Base-by-base conservation (phyloP, 2,113 vertebrate species). In the Pseudois nayaur region DNA sequence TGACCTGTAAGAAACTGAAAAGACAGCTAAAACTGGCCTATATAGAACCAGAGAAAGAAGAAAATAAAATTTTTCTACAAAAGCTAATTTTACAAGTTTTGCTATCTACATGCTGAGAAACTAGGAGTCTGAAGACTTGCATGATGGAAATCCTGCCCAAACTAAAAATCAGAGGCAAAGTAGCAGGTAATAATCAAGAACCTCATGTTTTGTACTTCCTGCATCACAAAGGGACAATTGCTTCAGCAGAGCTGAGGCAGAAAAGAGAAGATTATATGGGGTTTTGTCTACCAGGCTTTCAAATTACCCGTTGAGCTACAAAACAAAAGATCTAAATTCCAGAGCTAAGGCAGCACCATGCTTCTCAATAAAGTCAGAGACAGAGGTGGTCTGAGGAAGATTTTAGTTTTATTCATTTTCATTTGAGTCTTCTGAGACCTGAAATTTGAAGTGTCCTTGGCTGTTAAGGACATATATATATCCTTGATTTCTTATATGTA, bases 261-360 rank as follows among this genome's bases (percentile, higher is more conserved):
- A 95, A 87, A 85, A 81, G 29, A 93, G 81, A 92, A 93, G 87
- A 94, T 97, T 95, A 91, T 82, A 89, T 50, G 64, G 52, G 45
- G 15, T 83, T 96, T 93, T 92, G 36, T 92, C 79, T 95, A 55
- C 50, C 11, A 89, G 71, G 79, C 45, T 97, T 97, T 89, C 92
- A 94, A 97, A 95, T 92, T 95, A 89, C 79, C 87, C 62, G 74
- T 6, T 91, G 71, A 95, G 55, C 27, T 91, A 67, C 55, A 96
- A 91, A 94, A 87, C 9, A 78, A 48, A 86, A 93, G 29, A 88
- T 88, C 33, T 87, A 62, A 86, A 89, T 93, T 92, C 60, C 57
- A 93, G 55, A 92, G 52, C 11, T 48, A 82, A 91, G 25, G 12
- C 27, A 89, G 11, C 14, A 55, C 52, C 60, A 11, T 60, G 54